Percentiles rank a stretch among this genome's conserved stretches.
phyloP scores from a whole-genome alignment of 2,797 vertebrate genomes.

The Pogonophryne albipinna region DNA sequence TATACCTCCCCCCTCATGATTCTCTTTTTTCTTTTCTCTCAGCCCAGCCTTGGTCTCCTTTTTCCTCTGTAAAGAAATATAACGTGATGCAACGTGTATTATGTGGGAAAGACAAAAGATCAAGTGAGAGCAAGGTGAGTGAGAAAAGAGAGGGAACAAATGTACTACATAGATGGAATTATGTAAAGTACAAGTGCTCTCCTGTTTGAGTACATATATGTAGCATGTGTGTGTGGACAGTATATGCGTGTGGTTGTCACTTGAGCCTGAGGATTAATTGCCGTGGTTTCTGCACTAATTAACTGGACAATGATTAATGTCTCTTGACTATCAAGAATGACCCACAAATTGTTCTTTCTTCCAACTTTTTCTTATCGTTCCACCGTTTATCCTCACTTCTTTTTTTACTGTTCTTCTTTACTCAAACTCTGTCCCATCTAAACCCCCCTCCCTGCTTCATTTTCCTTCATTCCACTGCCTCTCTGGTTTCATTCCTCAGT shows the following conservation, averaged over 20 bases:
- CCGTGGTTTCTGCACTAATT: slow-evolving; percentile 59
- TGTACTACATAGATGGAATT: slow-evolving; percentile 17
- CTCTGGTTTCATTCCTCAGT: slow-evolving; percentile 59
- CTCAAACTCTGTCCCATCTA: slow-evolving; percentile 22
- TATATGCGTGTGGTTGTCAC: slow-evolving; percentile 24
- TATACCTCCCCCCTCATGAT: slow-evolving; percentile 51
- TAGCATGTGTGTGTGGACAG: slow-evolving; percentile 1
- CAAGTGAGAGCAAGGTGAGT: slow-evolving; percentile 10
- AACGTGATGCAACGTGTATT: slow-evolving; percentile 37
- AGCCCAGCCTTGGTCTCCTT: slow-evolving; percentile 40
- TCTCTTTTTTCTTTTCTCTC: slow-evolving; percentile 26
- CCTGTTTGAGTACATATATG: slow-evolving; percentile 1
- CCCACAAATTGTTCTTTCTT: slow-evolving; percentile 48
- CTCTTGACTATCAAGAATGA: slow-evolving; percentile 41
- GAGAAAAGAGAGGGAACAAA: background rate
- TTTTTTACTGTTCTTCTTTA: slow-evolving; percentile 27
- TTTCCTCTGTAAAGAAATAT: slow-evolving; percentile 49
- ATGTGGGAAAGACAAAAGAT: slow-evolving; percentile 32
- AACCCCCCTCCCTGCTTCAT: background rate
- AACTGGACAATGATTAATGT: slow-evolving; percentile 71
- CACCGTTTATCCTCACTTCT: slow-evolving; percentile 11
- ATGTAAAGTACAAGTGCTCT: background rate
- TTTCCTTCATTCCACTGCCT: slow-evolving; percentile 21
- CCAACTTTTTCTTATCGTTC: slow-evolving; percentile 34
- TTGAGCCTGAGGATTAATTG: slow-evolving; percentile 66